Percentiles rank a stretch among this genome's conserved stretches.
These are phyloP conservation scores for Eristalis tenax DNA, from an alignment of 2,888 invertebrate species.

Conservation along the genomic window DNA sequence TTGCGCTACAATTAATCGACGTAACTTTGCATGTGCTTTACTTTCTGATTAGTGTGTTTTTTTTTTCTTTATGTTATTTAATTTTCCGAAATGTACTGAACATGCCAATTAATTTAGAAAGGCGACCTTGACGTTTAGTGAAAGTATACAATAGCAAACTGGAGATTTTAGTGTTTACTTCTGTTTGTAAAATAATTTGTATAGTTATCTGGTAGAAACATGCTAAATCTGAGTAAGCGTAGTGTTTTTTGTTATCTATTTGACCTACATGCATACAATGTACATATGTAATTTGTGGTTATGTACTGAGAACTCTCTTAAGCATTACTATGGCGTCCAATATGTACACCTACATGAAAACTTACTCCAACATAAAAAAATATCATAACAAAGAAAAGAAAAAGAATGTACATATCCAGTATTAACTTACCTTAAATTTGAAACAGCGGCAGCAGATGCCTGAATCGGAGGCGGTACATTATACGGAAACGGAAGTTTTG, in stretches of 20 bases:
- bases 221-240: neutral
- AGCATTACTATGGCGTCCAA: neutral
- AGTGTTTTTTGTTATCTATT: too few relatives aligned
- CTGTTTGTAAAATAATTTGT: too few relatives aligned
- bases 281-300: neutral
- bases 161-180: neutral
- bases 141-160: conserved; percentile 3
- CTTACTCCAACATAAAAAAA: conserved; percentile 1
- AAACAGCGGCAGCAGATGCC: conserved; percentile 80
- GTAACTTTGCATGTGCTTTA: neutral
- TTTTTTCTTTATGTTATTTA: neutral
- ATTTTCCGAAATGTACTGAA: neutral
- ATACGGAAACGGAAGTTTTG: conserved; percentile 87
- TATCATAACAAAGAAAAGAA: neutral
- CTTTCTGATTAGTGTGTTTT: neutral
- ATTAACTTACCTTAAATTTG: conserved; percentile 80
- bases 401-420: neutral
- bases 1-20: neutral
- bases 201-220: neutral
- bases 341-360: neutral
- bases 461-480: conserved; percentile 87
- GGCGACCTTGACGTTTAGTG: neutral
- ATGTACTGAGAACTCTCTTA: neutral
- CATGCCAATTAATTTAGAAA: conserved; percentile 3
- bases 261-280: neutral